Base-by-base conservation (phyloP, 1,140 invertebrate species). In the Cyrtorhinus lividipennis region DNA sequence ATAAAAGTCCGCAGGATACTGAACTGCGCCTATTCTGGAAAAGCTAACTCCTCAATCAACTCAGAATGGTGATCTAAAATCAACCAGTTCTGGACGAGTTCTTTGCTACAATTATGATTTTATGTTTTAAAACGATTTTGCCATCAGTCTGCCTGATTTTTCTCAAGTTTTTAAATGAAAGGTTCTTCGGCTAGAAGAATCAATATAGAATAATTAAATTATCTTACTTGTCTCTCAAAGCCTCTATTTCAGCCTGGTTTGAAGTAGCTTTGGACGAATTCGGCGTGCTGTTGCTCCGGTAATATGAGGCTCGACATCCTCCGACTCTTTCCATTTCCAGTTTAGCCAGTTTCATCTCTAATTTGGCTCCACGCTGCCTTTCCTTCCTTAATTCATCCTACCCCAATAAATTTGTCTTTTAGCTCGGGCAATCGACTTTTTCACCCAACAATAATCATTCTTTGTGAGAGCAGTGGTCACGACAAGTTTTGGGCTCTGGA, bases 341-440 rank as follows among this genome's bases (percentile, higher is more conserved):
- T 58, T 72, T 70, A 46, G 71, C 70, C 13, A 76, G 57, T 25
- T 72, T 75, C 15, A 63, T 69, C 24, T 75, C 72, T 18, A 76
- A 65, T 56, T 69, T 74, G 0, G 69, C 70, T 10, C 64, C 67
- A 60, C 71, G 72, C 22, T 64, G 67, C 59, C 67, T 69, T 44
- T 76, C 74, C 15, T 67, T 67, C 18, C 70, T 67, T 22, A 75
- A 64, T 1, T 66, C 64, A 56, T 74, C 69, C 73, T 75, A 45
- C 1, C n/a, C n/a, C n/a, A n/a, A n/a, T n/a, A n/a, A n/a, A n/a
- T n/a, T n/a, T n/a, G n/a, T n/a, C n/a, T n/a, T n/a, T n/a, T n/a
- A n/a, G 24, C 10, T 45, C 24, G n/a, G 23, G 15, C 1, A 57
- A 15, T 57, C 25, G n/a, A n/a, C n/a, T n/a, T n/a, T n/a, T n/a